These are phyloP conservation scores for Cettia cetti DNA, from an alignment of 2,113 vertebrate species.

Conservation along the genomic window DNA sequence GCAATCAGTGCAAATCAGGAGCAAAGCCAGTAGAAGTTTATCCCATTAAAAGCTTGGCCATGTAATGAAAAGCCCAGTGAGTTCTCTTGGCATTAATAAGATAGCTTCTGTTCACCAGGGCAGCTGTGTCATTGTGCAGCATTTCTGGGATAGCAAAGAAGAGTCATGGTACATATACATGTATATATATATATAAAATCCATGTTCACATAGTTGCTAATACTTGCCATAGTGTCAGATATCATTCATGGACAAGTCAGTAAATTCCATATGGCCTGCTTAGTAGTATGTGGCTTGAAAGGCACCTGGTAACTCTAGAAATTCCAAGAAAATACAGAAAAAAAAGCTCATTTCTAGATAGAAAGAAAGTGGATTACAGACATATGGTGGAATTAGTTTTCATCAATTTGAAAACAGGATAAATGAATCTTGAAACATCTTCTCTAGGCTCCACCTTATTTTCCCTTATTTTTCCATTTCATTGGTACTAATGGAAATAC, in stretches of 20 bases:
- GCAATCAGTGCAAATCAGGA: not conserved
- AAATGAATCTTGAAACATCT: not conserved
- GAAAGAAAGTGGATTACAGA: not conserved
- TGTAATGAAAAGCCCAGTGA: not conserved
- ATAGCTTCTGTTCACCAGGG: not conserved
- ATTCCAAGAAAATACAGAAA: not conserved
- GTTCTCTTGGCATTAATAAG: not conserved
- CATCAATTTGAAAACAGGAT: not conserved
- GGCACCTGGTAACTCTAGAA: not conserved
- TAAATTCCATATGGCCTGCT: not conserved
- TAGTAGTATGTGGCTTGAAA: not conserved
- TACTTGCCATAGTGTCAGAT: not conserved
- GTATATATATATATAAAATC: accelerated
- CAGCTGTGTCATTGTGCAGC: not conserved
- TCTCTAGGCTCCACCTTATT: not conserved
- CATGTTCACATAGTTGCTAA: not conserved
- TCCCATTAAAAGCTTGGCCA: not conserved
- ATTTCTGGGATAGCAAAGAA: not conserved
- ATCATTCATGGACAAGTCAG: not conserved
- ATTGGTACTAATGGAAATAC: not conserved
- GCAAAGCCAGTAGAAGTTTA: not conserved
- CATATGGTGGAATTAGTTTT: not conserved
- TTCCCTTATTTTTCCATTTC: not conserved
- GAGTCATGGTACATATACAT: accelerated
- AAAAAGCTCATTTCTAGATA: not conserved